These are phyloP conservation scores for Dasypus novemcinctus DNA, from an alignment of 2,113 vertebrate species.

Conservation along the genomic window DNA sequence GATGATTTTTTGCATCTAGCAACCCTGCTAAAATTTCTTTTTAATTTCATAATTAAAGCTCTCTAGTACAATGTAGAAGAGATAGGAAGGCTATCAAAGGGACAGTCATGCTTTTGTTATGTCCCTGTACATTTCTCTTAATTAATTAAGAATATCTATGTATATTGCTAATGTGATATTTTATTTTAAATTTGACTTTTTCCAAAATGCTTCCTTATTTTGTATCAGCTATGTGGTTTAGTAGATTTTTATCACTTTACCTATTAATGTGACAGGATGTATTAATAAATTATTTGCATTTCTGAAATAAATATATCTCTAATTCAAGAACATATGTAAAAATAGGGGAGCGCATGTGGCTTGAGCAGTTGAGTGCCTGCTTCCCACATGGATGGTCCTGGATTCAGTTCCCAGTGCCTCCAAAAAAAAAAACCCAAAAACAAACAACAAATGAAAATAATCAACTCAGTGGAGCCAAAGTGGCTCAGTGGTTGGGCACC, in stretches of 20 bases:
- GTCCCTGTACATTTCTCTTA: neutral
- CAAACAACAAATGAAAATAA: too few species aligned
- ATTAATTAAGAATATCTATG: neutral
- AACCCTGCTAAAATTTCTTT: neutral
- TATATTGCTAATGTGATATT: neutral
- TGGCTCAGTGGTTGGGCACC: too few species aligned
- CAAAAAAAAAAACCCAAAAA: too few species aligned
- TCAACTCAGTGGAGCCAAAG: too few species aligned
- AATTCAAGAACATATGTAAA: too few species aligned
- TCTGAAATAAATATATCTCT: neutral
- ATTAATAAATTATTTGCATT: neutral
- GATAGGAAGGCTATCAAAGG: neutral
- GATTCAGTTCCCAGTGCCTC: too few species aligned
- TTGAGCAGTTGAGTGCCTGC: too few species aligned
- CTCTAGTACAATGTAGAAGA: neutral
- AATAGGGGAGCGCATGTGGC: too few species aligned
- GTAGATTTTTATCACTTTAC: neutral
- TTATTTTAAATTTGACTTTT: neutral
- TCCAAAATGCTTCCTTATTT: neutral
- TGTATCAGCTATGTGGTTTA: neutral
- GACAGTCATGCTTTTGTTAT: neutral
- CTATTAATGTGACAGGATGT: neutral
- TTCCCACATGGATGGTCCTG: too few species aligned
- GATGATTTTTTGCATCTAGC: neutral
- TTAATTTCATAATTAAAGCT: neutral